Conservation (phyloP, 2,888 invertebrate genomes). For the Gryllus longicercus region DNA sequence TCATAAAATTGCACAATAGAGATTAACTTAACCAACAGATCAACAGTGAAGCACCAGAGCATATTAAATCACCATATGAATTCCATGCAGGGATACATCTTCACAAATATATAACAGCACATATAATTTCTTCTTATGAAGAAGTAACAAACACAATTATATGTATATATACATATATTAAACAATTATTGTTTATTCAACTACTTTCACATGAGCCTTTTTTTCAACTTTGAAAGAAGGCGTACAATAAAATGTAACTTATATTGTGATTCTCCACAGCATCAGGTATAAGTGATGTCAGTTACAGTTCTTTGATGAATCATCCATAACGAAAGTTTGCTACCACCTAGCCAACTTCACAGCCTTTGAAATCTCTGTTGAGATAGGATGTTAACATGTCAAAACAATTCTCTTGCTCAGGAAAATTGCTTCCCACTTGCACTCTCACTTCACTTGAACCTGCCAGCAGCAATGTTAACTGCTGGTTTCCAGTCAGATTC, state of each 20-base stretch:
- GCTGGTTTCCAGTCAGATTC: no score
- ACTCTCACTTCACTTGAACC: no score
- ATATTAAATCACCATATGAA: slow-evolving; percentile 4
- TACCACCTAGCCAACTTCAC: background rate
- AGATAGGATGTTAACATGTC: no score
- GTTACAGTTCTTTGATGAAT: background rate
- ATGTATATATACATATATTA: background rate
- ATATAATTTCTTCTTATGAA: slow-evolving; percentile 1
- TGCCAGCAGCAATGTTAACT: no score
- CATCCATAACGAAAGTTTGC: background rate
- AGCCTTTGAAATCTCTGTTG: background rate
- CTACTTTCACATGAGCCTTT: background rate
- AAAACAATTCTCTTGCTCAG: no score
- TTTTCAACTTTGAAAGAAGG: background rate
- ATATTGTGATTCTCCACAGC: background rate
- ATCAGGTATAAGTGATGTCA: background rate
- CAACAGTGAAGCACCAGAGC: slow-evolving; percentile 8
- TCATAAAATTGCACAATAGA: slow-evolving; percentile 7
- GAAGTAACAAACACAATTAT: slow-evolving; percentile 2
- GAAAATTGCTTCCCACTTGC: no score
- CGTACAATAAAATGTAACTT: background rate
- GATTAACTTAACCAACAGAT: background rate
- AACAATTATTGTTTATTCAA: background rate
- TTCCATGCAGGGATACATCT: background rate
- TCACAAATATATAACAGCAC: background rate